A percentile compares a stretch with the other conserved stretches of the same genome.
phyloP scores from a whole-genome alignment of 2,797 vertebrate genomes.

The Falco columbarius region DNA sequence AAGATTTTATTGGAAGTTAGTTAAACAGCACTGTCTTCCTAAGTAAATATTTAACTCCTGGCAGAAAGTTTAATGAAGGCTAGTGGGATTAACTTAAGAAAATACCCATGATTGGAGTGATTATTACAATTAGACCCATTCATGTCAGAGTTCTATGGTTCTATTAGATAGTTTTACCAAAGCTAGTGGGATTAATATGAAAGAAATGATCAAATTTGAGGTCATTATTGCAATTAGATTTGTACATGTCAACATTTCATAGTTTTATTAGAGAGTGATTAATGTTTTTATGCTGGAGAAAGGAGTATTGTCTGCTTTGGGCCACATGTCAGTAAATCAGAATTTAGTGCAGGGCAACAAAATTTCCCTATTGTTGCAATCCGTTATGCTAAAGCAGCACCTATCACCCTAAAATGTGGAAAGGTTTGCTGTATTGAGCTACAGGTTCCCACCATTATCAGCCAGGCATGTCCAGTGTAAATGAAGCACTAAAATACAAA shows the following conservation, averaged over 20 bases:
- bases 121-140: conserved; percentile 44
- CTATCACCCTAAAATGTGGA: not conserved
- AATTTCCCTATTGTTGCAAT: not conserved
- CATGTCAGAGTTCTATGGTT: not conserved
- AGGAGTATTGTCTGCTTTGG: conserved; percentile 41
- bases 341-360: conserved; percentile 10
- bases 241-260: conserved; percentile 41
- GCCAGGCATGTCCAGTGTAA: not conserved
- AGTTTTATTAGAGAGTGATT: conserved; percentile 62
- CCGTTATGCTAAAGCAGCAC: conserved; percentile 1
- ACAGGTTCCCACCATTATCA: not conserved
- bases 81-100: conserved; percentile 44
- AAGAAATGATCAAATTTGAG: conserved; percentile 42
- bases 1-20: conserved; percentile 32
- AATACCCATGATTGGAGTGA: conserved; percentile 23
- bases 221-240: conserved; percentile 73
- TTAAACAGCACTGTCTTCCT: conserved; percentile 21
- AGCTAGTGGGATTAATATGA: conserved; percentile 30
- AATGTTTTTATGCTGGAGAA: conserved; percentile 46
- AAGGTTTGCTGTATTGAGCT: not conserved
- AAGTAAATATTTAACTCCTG: conserved; percentile 51
- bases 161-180: not conserved
- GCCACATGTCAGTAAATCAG: conserved; percentile 30
- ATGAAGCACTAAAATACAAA: not conserved
- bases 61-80: conserved; percentile 35